Evolutionary conservation across 2,113 vertebrate species (phyloP).

Genomic region (Hyla sarda): DNA sequence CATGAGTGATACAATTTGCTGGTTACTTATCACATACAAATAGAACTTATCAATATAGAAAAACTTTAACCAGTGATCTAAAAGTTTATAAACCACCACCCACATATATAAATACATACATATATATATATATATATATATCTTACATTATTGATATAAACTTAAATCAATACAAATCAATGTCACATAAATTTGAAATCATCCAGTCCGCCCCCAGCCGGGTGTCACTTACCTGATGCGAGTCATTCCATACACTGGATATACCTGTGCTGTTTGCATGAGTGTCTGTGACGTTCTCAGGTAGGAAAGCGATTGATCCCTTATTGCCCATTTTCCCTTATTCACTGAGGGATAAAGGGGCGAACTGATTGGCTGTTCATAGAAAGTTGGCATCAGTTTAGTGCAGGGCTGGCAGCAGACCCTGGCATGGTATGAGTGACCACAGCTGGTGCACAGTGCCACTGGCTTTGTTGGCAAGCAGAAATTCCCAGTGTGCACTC

Average conservation of each 20-base stretch:
- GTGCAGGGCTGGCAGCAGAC: constrained; percentile 16
- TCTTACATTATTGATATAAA: too few species aligned
- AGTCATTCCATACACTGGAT: not conserved
- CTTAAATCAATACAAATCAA: too few species aligned
- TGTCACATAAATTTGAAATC: too few species aligned
- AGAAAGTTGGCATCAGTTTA: constrained; percentile 52
- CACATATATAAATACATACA: not conserved
- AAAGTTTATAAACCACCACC: not conserved
- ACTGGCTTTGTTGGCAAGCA: constrained; percentile 35
- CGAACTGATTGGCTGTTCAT: constrained; percentile 27
- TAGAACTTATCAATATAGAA: too few species aligned
- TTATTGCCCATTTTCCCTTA: constrained; percentile 32
- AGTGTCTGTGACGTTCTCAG: not conserved
- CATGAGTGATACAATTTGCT: not conserved
- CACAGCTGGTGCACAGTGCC: constrained; percentile 46
- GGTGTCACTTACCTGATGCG: constrained; percentile 35
- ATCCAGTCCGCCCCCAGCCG: too few species aligned
- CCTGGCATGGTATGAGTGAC: constrained; percentile 7
- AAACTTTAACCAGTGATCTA: not conserved
- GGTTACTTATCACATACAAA: not conserved
- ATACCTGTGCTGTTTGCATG: constrained; percentile 18
- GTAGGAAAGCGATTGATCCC: constrained; percentile 31
- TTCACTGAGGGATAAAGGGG: constrained; percentile 21
- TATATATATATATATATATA: not conserved
- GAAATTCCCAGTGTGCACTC: constrained; percentile 45